Base-by-base conservation (phyloP, 2,888 invertebrate species). In the Sarcophaga caerulescens region DNA sequence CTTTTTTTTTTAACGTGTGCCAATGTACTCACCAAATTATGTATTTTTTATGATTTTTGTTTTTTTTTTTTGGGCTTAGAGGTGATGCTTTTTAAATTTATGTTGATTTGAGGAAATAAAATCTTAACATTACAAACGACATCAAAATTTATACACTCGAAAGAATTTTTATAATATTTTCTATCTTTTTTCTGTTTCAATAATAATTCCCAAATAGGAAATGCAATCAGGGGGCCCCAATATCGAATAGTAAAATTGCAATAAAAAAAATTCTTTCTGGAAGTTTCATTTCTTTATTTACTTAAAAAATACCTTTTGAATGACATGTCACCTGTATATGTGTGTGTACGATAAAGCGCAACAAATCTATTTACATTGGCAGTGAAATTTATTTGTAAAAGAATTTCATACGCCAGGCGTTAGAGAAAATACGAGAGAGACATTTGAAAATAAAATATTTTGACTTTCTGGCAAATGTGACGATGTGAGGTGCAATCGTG, bases 191-290 rank as follows among this genome's bases (percentile, higher is more conserved):
- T 17, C 25, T 52, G 75, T 19, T 65, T 52, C n/a, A 52, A 52
- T 10, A 66, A 44, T 60, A 35, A n/a, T 77, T 75, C 25, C 10
- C 3, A 65, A 70, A 57, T 59, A 63, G 63, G 62, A 84, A 70
- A 60, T 47, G 44, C 66, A 73, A 77, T 73, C 66, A 59, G 19
- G 45, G 35, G 35, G 35, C 2, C 8, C 1, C n/a, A 68, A 44
- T 35, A 69, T 62, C 35, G 44, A n/a, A 45, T 65, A n/a, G 23
- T 71, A n/a, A 19, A 63, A 11, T 11, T n/a, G 25, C 59, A 25
- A 66, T 10, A 4, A 35, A 35, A 45, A 52, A 47, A 47, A 14
- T 14, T 14, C 12, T 5, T 47, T 25, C 60, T 23, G 69, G 44
- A 60, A 17, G 45, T 35, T 8, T 62, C 21, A 6, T 45, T 63